phyloP scores from a whole-genome alignment of 1,140 invertebrate species.

The Conopomorpha cramerella region DNA sequence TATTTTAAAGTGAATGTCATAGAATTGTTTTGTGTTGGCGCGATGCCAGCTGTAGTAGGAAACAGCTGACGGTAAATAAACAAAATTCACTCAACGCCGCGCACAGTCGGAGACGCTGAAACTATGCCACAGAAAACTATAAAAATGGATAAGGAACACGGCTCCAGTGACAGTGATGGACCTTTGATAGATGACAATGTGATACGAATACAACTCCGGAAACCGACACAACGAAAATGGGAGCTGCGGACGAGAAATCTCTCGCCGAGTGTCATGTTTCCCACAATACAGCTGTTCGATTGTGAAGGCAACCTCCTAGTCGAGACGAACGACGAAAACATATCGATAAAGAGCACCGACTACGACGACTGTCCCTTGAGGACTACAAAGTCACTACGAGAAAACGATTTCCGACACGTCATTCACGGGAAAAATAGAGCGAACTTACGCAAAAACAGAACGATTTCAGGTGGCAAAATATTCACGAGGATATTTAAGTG shows the following conservation, averaged over 20 bases:
- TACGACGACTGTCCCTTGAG: constrained; percentile 24
- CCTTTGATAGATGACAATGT: constrained; percentile 55
- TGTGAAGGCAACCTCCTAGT: constrained; percentile 55
- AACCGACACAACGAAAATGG: constrained; percentile 51
- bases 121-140: constrained; percentile 12
- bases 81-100: too few species aligned
- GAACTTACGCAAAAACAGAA: constrained; percentile 43
- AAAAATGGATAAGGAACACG: constrained; percentile 35
- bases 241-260: constrained; percentile 50
- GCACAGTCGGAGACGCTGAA: too few species aligned
- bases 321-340: constrained; percentile 57
- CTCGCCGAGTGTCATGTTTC: constrained; percentile 47
- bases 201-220: constrained; percentile 53
- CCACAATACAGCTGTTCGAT: constrained; percentile 57
- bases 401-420: constrained; percentile 37
- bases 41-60: constrained; percentile 26
- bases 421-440: constrained; percentile 30
- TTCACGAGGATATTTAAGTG: constrained; percentile 45
- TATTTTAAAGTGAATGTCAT: constrained; percentile 46
- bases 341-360: constrained; percentile 52
- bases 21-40: constrained; percentile 38
- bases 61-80: constrained; percentile 57
- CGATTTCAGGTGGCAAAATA: constrained; percentile 43
- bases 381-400: constrained; percentile 35
- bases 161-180: constrained; percentile 39